These are phyloP conservation scores for Reticulitermes speratus DNA, from an alignment of 1,140 invertebrate species.

Conservation along the genomic window DNA sequence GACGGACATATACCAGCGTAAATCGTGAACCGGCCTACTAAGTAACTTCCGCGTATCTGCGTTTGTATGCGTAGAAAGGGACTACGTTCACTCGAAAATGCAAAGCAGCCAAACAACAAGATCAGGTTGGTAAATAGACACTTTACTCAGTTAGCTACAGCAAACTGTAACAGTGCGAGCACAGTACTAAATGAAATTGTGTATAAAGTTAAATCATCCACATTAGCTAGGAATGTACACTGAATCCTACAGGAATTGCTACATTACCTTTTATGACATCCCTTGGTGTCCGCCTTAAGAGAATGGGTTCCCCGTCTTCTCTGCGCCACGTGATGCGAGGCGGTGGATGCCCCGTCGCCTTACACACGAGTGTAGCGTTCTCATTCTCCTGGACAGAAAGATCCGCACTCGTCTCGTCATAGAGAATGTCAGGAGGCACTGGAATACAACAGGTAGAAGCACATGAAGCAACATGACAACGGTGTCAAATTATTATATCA, in stretches of 20 bases:
- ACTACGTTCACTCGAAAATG: too few relatives aligned
- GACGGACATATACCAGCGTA: too few relatives aligned
- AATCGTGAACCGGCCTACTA: too few relatives aligned
- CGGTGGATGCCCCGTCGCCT: slow-evolving; percentile 59
- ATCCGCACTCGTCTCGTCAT: slow-evolving; percentile 46
- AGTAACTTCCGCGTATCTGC: too few relatives aligned
- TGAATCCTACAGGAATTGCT: too few relatives aligned
- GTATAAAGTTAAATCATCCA: not conserved
- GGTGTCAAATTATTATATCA: too few relatives aligned
- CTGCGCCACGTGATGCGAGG: slow-evolving; percentile 57
- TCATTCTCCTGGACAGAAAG: slow-evolving; percentile 59
- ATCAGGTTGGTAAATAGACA: too few relatives aligned
- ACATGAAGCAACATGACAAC: too few relatives aligned
- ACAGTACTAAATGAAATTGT: not conserved
- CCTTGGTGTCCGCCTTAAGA: slow-evolving; percentile 43
- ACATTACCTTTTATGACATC: slow-evolving; percentile 46
- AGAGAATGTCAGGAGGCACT: slow-evolving; percentile 44
- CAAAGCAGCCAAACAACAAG: too few relatives aligned
- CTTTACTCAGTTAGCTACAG: not conserved
- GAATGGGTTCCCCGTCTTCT: slow-evolving; percentile 51
- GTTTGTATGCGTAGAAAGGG: too few relatives aligned
- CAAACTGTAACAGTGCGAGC: not conserved
- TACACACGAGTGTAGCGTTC: slow-evolving; percentile 66
- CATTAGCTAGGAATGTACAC: slow-evolving; percentile 16
- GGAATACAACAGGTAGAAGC: slow-evolving; percentile 20